Base-by-base conservation (phyloP, 2,113 vertebrate species). In the Glareola pratincola region DNA sequence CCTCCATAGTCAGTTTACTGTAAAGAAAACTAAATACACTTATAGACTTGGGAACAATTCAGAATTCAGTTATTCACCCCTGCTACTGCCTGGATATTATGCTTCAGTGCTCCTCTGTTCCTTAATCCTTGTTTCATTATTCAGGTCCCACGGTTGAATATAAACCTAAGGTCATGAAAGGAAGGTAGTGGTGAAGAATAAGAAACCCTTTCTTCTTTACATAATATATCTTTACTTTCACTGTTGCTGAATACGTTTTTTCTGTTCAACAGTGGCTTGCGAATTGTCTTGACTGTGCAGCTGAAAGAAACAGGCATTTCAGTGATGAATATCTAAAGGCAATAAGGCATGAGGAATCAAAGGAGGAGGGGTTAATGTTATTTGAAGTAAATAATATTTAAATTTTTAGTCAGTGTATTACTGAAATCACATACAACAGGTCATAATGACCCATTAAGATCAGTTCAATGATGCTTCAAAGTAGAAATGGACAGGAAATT, bases 271-370 rank as follows among this genome's bases (percentile, higher is more conserved):
- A 98, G 98, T 99, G 84, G 14, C 76, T 53, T 98, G 96, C 95
- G 98, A 98, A 27, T 98, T 97, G 12, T 95, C 98, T 98, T 97
- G 98, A 98, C 30, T 96, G 97, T 39, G 96, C 94, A 67, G 26
- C 94, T 85, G 98, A 96, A 67, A 98, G 98, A 98, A 98, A 98
- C 57, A 96, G 97, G 57, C 96, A 96, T 90, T 96, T 98, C 68
- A 97, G 97, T 57, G 95, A 98, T 60, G 96, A 98, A 17, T 97
- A 97, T 24, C 50, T 98, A 10, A 97, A 98, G 92, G 21, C 97
- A 6, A 45, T 98, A 75, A 98, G 97, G 41, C 99, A 97, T 47
- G 98, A 99, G 74, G 96, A 99, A 45, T 76, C 98, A 47, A 98
- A 98, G 93, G 87, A 98, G 97, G 98, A 99, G 51, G 85, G 84